A percentile compares a stretch with the other conserved stretches of the same genome.
phyloP scores from a whole-genome alignment of 2,113 vertebrate genomes.

The Axis porcinus region DNA sequence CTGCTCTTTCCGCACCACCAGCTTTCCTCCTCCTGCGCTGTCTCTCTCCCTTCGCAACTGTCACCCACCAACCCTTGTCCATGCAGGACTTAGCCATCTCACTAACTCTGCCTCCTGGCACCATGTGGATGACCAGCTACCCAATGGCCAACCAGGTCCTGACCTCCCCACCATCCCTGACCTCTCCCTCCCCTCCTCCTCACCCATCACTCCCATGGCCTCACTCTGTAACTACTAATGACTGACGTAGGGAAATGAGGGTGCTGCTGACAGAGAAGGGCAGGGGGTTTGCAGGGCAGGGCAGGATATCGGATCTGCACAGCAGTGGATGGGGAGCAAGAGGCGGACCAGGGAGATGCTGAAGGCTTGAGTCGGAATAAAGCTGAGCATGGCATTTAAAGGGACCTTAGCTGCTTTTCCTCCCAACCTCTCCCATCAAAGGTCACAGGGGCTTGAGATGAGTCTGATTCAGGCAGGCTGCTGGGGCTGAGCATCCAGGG shows the following conservation, averaged over 20 bases:
- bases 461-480: not conserved
- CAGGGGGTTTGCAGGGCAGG: not conserved
- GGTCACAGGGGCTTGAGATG: not conserved
- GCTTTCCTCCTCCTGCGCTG: not conserved
- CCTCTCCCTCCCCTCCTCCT: not conserved
- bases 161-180: not conserved
- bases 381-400: not conserved
- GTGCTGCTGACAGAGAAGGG: not conserved
- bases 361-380: not conserved
- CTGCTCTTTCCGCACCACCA: rapidly evolving
- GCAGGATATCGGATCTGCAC: not conserved
- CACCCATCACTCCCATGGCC: rapidly evolving
- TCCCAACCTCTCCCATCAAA: not conserved
- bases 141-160: not conserved
- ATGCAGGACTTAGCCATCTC: not conserved
- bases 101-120: not conserved
- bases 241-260: not conserved
- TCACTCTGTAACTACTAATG: not conserved
- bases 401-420: not conserved
- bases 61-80: not conserved
- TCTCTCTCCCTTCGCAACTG: not conserved
- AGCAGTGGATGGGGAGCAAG: not conserved
- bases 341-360: not conserved
- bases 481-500: not conserved
- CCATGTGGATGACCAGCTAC: too few species aligned